Evolutionary conservation across 2,113 vertebrate genomes (phyloP).

Genomic region (Channa argus): DNA sequence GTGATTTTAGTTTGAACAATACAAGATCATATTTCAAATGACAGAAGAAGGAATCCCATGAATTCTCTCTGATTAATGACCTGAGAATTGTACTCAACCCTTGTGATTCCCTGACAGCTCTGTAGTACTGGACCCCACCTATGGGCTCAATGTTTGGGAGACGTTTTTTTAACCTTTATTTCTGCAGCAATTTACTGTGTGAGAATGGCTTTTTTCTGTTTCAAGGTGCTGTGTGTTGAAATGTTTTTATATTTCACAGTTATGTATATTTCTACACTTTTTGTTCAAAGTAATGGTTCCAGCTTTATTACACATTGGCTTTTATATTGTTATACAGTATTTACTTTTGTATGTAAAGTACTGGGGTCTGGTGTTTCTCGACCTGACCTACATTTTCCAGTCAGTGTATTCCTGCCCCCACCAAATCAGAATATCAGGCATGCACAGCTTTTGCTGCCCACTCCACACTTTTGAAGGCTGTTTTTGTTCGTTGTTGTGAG

Average conservation of each 20-base stretch:
- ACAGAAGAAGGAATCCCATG: conserved; percentile 9
- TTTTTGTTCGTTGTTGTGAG: conserved; percentile 54
- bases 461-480: conserved; percentile 48
- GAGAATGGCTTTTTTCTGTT: background rate
- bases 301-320: background rate
- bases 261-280: too few species aligned
- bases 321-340: background rate
- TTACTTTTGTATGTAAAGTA: background rate
- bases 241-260: too few species aligned
- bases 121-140: background rate
- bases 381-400: conserved; percentile 45
- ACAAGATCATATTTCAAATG: conserved; percentile 43
- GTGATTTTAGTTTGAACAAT: conserved; percentile 29
- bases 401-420: conserved; percentile 32
- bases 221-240: background rate
- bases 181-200: background rate
- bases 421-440: conserved; percentile 41
- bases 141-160: background rate
- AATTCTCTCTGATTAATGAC: background rate
- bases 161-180: conserved; percentile 19
- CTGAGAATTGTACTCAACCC: background rate
- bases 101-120: conserved; percentile 4
- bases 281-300: background rate
- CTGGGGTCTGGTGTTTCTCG: background rate
- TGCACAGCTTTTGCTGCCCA: conserved; percentile 47